These are phyloP conservation scores for Caranx ignobilis DNA, from an alignment of 2,113 vertebrate species.

Conservation along the genomic window DNA sequence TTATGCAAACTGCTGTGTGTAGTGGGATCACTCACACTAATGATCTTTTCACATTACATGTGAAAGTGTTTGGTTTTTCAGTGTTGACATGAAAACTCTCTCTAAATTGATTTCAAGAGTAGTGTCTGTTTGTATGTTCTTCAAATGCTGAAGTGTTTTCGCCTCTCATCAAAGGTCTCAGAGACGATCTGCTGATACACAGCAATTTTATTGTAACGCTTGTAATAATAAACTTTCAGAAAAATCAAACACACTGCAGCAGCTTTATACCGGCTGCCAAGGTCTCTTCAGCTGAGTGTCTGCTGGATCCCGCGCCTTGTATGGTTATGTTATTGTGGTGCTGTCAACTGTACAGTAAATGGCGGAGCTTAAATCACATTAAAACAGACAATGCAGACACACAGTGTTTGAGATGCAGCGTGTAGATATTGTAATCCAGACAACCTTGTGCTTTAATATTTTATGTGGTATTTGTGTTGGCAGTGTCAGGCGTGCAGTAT, in stretches of 20 bases:
- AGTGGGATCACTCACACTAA: not conserved
- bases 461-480: slow-evolving; percentile 61
- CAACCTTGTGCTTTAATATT: slow-evolving; percentile 28
- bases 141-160: not conserved
- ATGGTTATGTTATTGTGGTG: slow-evolving; percentile 73
- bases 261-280: slow-evolving; percentile 51
- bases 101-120: not conserved
- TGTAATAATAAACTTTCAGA: slow-evolving; percentile 15
- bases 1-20: not conserved
- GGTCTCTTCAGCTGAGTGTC: slow-evolving; percentile 17
- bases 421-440: slow-evolving; percentile 22
- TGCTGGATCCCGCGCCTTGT: slow-evolving; percentile 65
- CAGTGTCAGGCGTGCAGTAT: slow-evolving; percentile 71
- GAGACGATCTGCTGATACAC: slow-evolving; percentile 31
- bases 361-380: slow-evolving; percentile 49
- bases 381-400: slow-evolving; percentile 40
- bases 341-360: slow-evolving; percentile 49
- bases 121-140: not conserved
- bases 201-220: slow-evolving; percentile 33
- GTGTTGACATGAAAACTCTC: not conserved
- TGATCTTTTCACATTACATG: not conserved
- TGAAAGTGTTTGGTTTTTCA: not conserved
- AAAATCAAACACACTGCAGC: slow-evolving; percentile 31
- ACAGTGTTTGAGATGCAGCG: slow-evolving; percentile 31
- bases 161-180: slow-evolving; percentile 4